Conservation (phyloP, 1,140 invertebrate genomes). For the Drosophila triauraria region DNA sequence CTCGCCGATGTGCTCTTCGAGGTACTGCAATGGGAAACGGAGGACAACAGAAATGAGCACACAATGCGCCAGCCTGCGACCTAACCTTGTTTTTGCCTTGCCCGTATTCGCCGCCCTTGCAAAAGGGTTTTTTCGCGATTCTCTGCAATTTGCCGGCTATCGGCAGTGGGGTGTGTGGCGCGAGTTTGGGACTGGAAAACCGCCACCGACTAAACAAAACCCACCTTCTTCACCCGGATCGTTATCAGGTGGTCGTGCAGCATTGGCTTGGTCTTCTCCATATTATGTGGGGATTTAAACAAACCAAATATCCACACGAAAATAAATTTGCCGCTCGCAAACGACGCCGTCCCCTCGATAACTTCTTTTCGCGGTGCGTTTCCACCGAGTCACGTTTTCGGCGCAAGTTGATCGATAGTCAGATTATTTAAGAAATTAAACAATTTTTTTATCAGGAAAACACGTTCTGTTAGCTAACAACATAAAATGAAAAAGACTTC, state of each 20-base stretch:
- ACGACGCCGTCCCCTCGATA: conserved; percentile 58
- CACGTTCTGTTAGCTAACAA: neutral
- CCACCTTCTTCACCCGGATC: conserved; percentile 80
- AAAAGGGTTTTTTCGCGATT: conserved; percentile 24
- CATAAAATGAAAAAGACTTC: neutral
- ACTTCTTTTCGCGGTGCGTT: neutral
- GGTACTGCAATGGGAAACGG: conserved; percentile 85
- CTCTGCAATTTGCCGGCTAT: conserved; percentile 26
- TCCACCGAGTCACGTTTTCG: neutral
- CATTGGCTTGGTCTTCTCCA: conserved; percentile 78
- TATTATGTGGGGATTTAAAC: conserved; percentile 52
- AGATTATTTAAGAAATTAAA: no score
- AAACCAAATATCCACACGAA: conserved; percentile 38
- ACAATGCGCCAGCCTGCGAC: conserved; percentile 17
- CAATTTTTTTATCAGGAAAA: neutral
- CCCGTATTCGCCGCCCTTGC: conserved; percentile 20
- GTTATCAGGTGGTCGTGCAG: conserved; percentile 78
- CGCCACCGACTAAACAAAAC: neutral
- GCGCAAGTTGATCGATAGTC: conserved; percentile 1
- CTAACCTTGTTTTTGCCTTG: conserved; percentile 70
- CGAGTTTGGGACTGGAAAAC: neutral
- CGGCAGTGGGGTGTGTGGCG: neutral
- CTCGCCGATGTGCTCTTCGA: conserved; percentile 90
- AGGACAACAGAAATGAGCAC: conserved; percentile 20
- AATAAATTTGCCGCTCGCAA: conserved; percentile 45